A percentile compares a stretch with the other conserved stretches of the same genome.
These are phyloP conservation scores for Psettodes erumei DNA, from an alignment of 2,113 vertebrate species.

Conservation along the genomic window DNA sequence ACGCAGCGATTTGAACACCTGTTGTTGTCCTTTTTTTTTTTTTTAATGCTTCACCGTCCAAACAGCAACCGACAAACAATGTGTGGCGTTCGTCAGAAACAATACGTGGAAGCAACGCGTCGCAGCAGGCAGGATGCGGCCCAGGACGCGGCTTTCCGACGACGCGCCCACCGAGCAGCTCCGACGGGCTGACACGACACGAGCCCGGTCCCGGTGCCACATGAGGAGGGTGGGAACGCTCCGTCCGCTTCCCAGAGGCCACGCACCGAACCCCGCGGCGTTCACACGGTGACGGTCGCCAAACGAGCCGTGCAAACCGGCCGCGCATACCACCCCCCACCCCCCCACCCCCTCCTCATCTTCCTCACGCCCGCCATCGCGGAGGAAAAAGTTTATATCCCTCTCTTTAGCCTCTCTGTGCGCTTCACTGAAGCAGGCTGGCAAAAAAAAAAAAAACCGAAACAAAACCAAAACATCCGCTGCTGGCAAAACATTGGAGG, in stretches of 20 bases:
- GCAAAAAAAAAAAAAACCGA: not conserved
- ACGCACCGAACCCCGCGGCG: not conserved
- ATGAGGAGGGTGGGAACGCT: conserved; percentile 23
- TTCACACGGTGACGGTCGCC: not conserved
- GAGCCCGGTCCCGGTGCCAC: too few species aligned
- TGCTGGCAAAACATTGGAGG: not conserved
- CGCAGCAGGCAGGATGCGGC: conserved; percentile 25
- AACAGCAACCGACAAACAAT: not conserved
- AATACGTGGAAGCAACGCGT: conserved; percentile 40
- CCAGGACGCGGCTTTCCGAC: conserved; percentile 17
- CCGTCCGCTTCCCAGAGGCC: conserved; percentile 34
- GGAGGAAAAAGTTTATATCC: conserved; percentile 57
- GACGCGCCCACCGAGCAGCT: not conserved
- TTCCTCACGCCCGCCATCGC: not conserved
- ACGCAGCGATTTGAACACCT: conserved; percentile 6
- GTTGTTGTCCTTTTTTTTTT: conserved; percentile 29
- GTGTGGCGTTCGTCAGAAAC: not conserved
- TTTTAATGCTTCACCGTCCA: not conserved
- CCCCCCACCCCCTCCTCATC: not conserved
- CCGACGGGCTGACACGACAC: not conserved
- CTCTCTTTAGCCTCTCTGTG: not conserved
- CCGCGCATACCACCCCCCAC: not conserved
- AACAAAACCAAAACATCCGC: too few species aligned
- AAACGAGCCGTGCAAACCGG: not conserved
- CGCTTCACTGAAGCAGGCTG: conserved; percentile 7